phyloP scores from a whole-genome alignment of 2,888 invertebrate species.

The Pyrgus malvae region DNA sequence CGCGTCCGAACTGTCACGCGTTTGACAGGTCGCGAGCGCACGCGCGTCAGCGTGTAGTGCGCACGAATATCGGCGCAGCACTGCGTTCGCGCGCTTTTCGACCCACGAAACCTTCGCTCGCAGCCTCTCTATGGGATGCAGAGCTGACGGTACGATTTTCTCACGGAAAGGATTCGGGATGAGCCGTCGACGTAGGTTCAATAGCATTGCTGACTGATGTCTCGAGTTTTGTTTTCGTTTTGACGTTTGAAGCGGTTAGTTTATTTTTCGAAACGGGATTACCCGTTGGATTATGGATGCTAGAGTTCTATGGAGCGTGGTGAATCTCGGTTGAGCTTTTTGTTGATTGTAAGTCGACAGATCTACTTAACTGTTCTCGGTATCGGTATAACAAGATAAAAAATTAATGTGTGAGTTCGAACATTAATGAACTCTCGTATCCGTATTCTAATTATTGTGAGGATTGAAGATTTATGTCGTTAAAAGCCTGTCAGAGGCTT shows the following conservation, averaged over 20 bases:
- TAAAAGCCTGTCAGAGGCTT: conserved; percentile 14
- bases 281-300: conserved; percentile 64
- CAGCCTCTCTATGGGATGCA: conserved; percentile 64
- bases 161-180: conserved; percentile 69
- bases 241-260: conserved; percentile 55
- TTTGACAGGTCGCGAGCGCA: conserved; percentile 59
- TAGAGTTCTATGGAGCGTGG: conserved; percentile 59
- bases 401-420: conserved; percentile 17
- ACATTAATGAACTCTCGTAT: conserved; percentile 21
- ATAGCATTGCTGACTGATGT: conserved; percentile 60
- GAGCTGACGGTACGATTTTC: conserved; percentile 51
- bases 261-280: conserved; percentile 66
- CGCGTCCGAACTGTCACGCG: conserved; percentile 52
- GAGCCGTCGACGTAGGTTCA: conserved; percentile 31
- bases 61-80: conserved; percentile 75
- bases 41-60: conserved; percentile 73
- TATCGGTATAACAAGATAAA: conserved; percentile 31
- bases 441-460: conserved; percentile 15
- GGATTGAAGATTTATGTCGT: conserved; percentile 23
- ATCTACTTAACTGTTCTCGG: conserved; percentile 47
- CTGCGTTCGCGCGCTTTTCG: conserved; percentile 81
- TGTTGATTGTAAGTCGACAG: conserved; percentile 44
- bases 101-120: conserved; percentile 68
- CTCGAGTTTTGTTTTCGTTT: conserved; percentile 64
- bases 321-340: conserved; percentile 58